Percentiles rank a stretch among this genome's conserved stretches.
Conservation (phyloP, 1,140 invertebrate species). For the Drosophila miranda region DNA sequence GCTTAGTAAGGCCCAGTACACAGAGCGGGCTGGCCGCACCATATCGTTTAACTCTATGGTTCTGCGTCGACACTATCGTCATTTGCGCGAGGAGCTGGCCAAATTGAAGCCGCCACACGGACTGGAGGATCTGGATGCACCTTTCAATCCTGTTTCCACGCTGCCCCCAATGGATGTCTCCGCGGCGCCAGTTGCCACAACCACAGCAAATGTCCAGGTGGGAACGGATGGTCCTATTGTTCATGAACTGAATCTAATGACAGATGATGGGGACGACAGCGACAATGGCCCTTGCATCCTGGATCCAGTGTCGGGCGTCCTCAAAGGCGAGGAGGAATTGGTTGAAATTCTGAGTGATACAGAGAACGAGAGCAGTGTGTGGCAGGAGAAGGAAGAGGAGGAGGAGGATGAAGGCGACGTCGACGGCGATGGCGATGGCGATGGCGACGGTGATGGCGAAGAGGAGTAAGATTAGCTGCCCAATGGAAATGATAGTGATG, state of each 20-base stretch:
- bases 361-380: constrained; percentile 68
- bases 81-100: constrained; percentile 89
- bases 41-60: constrained; percentile 90
- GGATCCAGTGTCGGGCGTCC: constrained; percentile 33
- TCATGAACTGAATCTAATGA: constrained; percentile 49
- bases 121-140: constrained; percentile 87
- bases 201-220: constrained; percentile 52
- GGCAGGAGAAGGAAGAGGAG: constrained; percentile 68
- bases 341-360: constrained; percentile 70
- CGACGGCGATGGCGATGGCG: too few species aligned
- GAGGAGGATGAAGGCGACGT: constrained; percentile 16
- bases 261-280: constrained; percentile 33
- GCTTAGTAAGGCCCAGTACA: constrained; percentile 90
- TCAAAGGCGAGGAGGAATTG: constrained; percentile 58
- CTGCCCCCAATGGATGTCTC: constrained; percentile 71
- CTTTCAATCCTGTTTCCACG: constrained; percentile 83
- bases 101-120: constrained; percentile 90
- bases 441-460: too few species aligned
- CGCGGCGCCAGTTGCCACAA: constrained; percentile 34
- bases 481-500: constrained; percentile 2
- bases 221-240: constrained; percentile 57
- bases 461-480: constrained; percentile 9
- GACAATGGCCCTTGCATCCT: constrained; percentile 27
- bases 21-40: constrained; percentile 86
- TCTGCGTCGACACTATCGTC: constrained; percentile 89